phyloP scores from a whole-genome alignment of 2,797 vertebrate species.

The Gymnocypris eckloni region DNA sequence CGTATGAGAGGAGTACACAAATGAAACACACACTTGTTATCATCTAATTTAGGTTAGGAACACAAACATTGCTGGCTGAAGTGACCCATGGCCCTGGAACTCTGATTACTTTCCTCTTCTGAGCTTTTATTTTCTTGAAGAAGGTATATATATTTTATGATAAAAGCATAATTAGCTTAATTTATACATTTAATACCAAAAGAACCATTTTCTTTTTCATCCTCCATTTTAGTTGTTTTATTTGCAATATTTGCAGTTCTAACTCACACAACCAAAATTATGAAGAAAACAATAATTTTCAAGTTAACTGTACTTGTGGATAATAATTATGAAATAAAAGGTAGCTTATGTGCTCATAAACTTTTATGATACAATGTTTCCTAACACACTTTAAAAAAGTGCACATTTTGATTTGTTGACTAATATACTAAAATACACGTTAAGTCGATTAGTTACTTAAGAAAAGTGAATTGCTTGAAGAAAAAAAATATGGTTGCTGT shows the following conservation, averaged over 20 bases:
- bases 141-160: not conserved
- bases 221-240: not conserved
- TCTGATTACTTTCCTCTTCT: not conserved
- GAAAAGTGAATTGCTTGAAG: not conserved
- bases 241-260: not conserved
- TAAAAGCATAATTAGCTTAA: not conserved
- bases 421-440: not conserved
- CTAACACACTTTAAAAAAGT: not conserved
- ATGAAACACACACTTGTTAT: not conserved
- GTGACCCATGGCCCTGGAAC: not conserved
- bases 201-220: not conserved
- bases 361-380: not conserved
- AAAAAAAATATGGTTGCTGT: not conserved
- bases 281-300: not conserved
- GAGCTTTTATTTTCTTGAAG: not conserved
- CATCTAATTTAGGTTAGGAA: not conserved
- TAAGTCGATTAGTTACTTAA: not conserved
- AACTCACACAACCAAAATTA: not conserved
- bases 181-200: not conserved
- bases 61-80: not conserved
- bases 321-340: not conserved
- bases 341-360: not conserved
- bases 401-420: not conserved
- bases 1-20: constrained; percentile 31
- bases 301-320: not conserved